These are phyloP conservation scores for Natrix natrix DNA, from an alignment of 2,797 vertebrate genomes.

Conservation along the genomic window DNA sequence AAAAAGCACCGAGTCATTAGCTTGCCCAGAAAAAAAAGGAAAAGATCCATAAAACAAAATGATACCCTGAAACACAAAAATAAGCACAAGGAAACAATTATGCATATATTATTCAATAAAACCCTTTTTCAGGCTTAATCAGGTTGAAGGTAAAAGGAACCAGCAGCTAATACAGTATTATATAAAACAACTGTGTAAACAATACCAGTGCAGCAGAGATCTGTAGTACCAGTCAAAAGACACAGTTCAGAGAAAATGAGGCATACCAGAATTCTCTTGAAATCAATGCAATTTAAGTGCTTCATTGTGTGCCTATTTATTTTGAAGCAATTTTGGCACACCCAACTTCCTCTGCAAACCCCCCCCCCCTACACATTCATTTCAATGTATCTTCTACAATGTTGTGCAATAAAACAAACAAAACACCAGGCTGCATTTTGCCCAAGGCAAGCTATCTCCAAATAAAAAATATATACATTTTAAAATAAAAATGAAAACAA, in stretches of 20 bases:
- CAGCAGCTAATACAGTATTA: slow-evolving; percentile 60
- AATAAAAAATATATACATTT: slow-evolving; percentile 32
- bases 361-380: slow-evolving; percentile 61
- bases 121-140: slow-evolving; percentile 67
- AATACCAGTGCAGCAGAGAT: slow-evolving; percentile 69
- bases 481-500: slow-evolving; percentile 38
- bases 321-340: background rate
- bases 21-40: slow-evolving; percentile 40
- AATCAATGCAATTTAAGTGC: background rate
- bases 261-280: slow-evolving; percentile 9
- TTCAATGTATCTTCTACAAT: slow-evolving; percentile 72
- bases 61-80: slow-evolving; percentile 26
- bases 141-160: slow-evolving; percentile 64
- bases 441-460: slow-evolving; percentile 62
- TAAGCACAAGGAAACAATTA: slow-evolving; percentile 54
- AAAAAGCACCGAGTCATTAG: slow-evolving; percentile 67
- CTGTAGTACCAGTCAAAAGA: slow-evolving; percentile 60
- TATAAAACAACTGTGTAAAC: slow-evolving; percentile 71
- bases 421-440: slow-evolving; percentile 57
- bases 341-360: background rate
- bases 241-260: slow-evolving; percentile 15
- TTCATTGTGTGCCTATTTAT: background rate
- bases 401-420: slow-evolving; percentile 72
- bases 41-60: background rate
- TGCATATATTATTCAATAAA: slow-evolving; percentile 59